Base-by-base conservation (phyloP, 23 tunicate species). In the Ascidia mentula region DNA sequence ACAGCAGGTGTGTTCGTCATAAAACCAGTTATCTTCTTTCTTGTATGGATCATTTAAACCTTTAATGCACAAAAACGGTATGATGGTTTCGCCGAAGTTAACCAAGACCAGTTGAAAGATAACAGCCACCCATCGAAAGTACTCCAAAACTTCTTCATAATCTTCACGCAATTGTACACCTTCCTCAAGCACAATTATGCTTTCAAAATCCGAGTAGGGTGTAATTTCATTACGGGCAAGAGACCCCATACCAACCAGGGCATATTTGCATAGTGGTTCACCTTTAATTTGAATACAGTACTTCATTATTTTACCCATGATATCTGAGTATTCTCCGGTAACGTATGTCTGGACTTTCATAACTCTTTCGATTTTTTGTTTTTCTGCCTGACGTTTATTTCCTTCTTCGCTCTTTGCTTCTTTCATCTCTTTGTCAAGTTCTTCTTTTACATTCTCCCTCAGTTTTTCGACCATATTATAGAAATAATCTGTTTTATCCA, bases 101-200 rank as follows among this genome's bases (percentile, higher is more conserved):
- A 82, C 40, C 40, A 82, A 0, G 38, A 88, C 71, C 18, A 82
- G 40, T 82, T 88, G 93, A 46, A 88, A 88, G 1, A 82, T 82
- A 9, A 88, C 79, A 18, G 83, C 0, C 38, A 61, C 83, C 93
- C 93, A 88, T 46, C 78, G 38, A 82, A 88, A 88, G 38, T 88
- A 82, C 36, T 88, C 77, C 34, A 78, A 6, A 31, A 79, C 34
- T 59, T 70, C 72, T 31, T 87, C 60, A 9, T 53, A 53, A 53
- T 53, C 65, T 9, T 26, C 28, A 53, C 65, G 65, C 17, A 71
- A 59, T 24, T 77, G 72, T 15, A 59, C 38, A 32, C 60, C 75
- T 30, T 77, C 61, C 7, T 82, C 93, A 28, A 88, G 70, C 20
- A 88, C 69, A 45, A 88, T 82, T 0, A 78, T 32, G 18, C 36